These are phyloP conservation scores for Odontophorus gujanensis DNA, from an alignment of 2,113 vertebrate genomes.

Conservation along the genomic window DNA sequence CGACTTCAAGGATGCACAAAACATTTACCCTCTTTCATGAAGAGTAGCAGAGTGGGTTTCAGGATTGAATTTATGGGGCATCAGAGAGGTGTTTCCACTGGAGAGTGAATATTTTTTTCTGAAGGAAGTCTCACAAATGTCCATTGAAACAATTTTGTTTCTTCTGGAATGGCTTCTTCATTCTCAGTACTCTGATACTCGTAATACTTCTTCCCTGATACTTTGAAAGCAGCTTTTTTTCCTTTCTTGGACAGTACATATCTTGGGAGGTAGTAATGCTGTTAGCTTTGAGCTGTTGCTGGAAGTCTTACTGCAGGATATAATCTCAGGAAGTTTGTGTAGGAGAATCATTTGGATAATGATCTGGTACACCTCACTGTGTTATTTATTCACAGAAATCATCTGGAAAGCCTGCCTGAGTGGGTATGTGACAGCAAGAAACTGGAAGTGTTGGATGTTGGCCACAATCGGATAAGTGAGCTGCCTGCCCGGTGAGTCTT, in stretches of 20 bases:
- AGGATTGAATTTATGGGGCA: background rate
- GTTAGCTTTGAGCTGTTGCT: background rate
- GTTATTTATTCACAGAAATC: conserved; percentile 83
- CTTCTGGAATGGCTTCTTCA: background rate
- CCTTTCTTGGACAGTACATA: background rate
- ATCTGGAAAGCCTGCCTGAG: conserved; percentile 89
- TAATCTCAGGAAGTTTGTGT: background rate
- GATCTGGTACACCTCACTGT: background rate
- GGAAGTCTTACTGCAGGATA: background rate
- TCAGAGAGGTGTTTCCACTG: rapidly evolving
- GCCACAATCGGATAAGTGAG: conserved; percentile 91
- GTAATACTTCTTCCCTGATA: background rate
- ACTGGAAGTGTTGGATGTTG: conserved; percentile 93
- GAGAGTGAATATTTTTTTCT: background rate
- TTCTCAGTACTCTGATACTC: background rate
- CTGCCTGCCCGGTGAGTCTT: conserved; percentile 90
- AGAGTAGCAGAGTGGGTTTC: background rate
- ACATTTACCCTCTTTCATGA: background rate
- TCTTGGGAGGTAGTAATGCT: background rate
- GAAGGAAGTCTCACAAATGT: background rate
- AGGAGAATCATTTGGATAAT: background rate
- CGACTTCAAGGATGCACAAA: background rate
- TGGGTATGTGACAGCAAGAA: conserved; percentile 95
- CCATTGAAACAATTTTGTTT: background rate
- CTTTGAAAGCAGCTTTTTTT: background rate